Base-by-base conservation (phyloP, 2,113 vertebrate genomes). In the Coregonus clupeaformis region DNA sequence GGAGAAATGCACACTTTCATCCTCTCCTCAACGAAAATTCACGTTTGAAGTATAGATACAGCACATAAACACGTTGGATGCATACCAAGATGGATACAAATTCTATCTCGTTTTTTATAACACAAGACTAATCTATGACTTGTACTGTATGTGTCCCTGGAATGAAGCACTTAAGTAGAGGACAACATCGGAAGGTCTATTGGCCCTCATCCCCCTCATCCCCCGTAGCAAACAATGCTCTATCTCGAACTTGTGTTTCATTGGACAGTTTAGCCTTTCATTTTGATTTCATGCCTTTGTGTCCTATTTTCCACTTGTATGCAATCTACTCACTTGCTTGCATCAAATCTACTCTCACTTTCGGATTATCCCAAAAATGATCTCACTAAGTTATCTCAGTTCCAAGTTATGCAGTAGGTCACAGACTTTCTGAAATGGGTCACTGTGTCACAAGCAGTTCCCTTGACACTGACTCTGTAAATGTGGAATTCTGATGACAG, bases 351-450 rank as follows among this genome's bases (percentile, higher is more conserved):
- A 60, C n/a, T 22, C 52, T 20, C 52, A 20, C 57, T 60, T 5
- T 60, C 5, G 57, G n/a, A 60, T 16, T 60, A 22, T 60, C 16
- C 20, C 57, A 60, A 60, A 6, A 32, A 55, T 69, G 45, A 52
- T 22, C 24, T 3, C 13, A n/a, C 11, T 47, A 7, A 29, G 14
- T 14, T 30, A 57, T 42, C 9, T 42, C 36, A 42, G 36, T 42
- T 42, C 7, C 36, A 42, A 42, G 9, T 42, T 42, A 12, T 42
- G 36, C 36, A 52, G 16, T 22, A 29, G 68, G 55, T 49, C 30
- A 42, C 65, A 80, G 73, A 29, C 52, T 32, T 66, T 66, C 27
- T 30, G 47, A 84, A 86, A 77, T 72, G 73, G 83, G 78, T 80
- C 82, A 86, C 5, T 25, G n/a, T 73, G 78, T 76, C 76, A 78